A percentile compares a stretch with the other conserved stretches of the same genome.
phyloP scores from a whole-genome alignment of 2,888 invertebrate genomes.

The Coelopa pilipes region DNA sequence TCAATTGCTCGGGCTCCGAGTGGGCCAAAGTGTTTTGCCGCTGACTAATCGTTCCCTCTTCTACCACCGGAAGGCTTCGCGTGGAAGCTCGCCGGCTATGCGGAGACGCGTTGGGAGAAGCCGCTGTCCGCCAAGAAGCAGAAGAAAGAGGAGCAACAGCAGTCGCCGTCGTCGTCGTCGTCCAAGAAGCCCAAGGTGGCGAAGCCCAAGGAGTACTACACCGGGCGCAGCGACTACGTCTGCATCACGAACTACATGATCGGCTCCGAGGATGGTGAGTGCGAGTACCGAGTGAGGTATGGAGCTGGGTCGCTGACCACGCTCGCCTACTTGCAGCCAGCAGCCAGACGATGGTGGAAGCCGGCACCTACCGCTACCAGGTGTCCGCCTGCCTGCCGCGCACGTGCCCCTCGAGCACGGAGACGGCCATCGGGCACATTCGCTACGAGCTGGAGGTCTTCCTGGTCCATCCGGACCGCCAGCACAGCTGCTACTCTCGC shows the following conservation, averaged over 20 bases:
- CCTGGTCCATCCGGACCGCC: slow-evolving; percentile 46
- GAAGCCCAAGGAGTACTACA: slow-evolving; percentile 37
- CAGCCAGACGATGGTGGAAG: slow-evolving; percentile 44
- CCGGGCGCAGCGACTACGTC: slow-evolving; percentile 58
- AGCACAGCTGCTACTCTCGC: slow-evolving; percentile 32
- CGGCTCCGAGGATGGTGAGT: slow-evolving; percentile 56
- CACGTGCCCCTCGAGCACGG: slow-evolving; percentile 55
- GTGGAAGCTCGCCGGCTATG: slow-evolving; percentile 57
- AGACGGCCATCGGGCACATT: slow-evolving; percentile 54
- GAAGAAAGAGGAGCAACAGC: slow-evolving; percentile 36
- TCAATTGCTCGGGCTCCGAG: not conserved
- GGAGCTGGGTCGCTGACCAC: not conserved
- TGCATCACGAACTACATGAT: slow-evolving; percentile 57
- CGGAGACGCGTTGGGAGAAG: slow-evolving; percentile 55
- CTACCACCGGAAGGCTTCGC: slow-evolving; percentile 55
- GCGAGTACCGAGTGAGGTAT: not conserved
- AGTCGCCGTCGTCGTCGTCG: too few species aligned
- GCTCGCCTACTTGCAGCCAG: slow-evolving; percentile 37
- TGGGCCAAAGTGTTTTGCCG: too few species aligned
- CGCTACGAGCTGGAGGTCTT: slow-evolving; percentile 54
- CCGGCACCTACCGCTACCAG: slow-evolving; percentile 54
- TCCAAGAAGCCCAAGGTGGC: not conserved
- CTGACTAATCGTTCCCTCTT: slow-evolving; percentile 11
- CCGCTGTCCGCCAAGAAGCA: slow-evolving; percentile 31
- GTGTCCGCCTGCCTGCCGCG: slow-evolving; percentile 56